Evolutionary conservation across 2,888 invertebrate genomes (phyloP), one percentile per base, ranked within the genome.

Genomic region (Anoplius nigerrimus): DNA sequence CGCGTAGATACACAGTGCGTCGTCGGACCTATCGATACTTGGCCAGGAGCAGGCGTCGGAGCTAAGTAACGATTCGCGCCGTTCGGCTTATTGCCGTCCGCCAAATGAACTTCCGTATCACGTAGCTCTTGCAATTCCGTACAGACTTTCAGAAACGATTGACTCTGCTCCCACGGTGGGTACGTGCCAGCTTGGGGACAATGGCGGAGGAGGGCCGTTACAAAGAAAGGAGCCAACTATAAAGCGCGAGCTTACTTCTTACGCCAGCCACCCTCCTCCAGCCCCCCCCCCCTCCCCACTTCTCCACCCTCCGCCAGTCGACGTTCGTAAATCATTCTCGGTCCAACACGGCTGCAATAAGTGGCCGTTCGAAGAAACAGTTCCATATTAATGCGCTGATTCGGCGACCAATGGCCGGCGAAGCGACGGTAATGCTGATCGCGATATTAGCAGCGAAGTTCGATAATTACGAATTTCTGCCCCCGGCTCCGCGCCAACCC

Each of bases 241-340:
- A 60, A 55, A 63, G 71, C 66, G 67, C 62, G 58, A 76, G 55
- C 71, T 75, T 68, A 62, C 58, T 46, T 34, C 34, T 34, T 6
- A 34, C 54, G 64, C 59, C 34, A 76, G n/a, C n/a, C n/a, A n/a
- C n/a, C n/a, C n/a, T n/a, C n/a, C n/a, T n/a, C n/a, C n/a, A n/a
- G n/a, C n/a, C n/a, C n/a, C n/a, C n/a, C n/a, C n/a, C n/a, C n/a
- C n/a, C n/a, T n/a, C n/a, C n/a, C n/a, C n/a, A n/a, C n/a, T n/a
- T n/a, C n/a, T n/a, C n/a, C n/a, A 75, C 76, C 4, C 34, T 76
- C 6, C 55, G 22, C 71, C 62, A 62, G 52, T 45, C 57, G 52
- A 57, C 71, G n/a, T n/a, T n/a, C 71, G 64, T 75, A 73, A 65
- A 71, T 73, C 67, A 68, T 27, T 34, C n/a, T 11, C 3, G 55